Percentiles rank a stretch among this genome's conserved stretches.
These are phyloP conservation scores for Homarus americanus DNA, from an alignment of 1,140 invertebrate genomes.

Conservation along the genomic window DNA sequence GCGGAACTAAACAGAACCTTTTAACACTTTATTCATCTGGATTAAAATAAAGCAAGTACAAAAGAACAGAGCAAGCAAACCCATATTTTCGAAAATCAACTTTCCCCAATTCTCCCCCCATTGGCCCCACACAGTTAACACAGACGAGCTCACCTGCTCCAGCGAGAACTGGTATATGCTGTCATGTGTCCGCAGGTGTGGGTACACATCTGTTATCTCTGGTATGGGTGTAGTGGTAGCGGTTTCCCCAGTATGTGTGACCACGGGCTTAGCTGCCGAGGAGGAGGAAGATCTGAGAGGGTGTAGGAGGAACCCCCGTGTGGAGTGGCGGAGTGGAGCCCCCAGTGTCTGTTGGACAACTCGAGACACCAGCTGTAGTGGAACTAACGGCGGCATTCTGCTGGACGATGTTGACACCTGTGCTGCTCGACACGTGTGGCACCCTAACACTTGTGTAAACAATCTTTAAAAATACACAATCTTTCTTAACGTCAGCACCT, in stretches of 20 bases:
- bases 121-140: too few relatives aligned
- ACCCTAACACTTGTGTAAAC: background rate
- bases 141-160: constrained; percentile 25
- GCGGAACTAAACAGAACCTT: too few relatives aligned
- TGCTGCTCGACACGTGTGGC: background rate
- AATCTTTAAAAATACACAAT: background rate
- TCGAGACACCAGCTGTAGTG: background rate
- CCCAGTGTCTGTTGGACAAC: background rate
- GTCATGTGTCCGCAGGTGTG: constrained; percentile 21
- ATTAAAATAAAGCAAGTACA: too few relatives aligned
- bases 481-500: too few relatives aligned
- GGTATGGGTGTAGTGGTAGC: constrained; percentile 20
- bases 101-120: too few relatives aligned
- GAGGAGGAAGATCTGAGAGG: background rate
- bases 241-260: background rate
- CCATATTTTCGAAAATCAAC: too few relatives aligned
- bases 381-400: background rate
- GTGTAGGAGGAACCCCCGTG: background rate
- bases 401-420: background rate
- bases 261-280: background rate
- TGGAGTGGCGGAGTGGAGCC: background rate
- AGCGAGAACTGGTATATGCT: constrained; percentile 18
- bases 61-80: too few relatives aligned
- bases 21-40: too few relatives aligned
- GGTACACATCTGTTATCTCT: constrained; percentile 20